A percentile compares a stretch with the other conserved stretches of the same genome.
Evolutionary conservation across 1,140 invertebrate genomes (phyloP).

Genomic region (Cyclina sinensis): DNA sequence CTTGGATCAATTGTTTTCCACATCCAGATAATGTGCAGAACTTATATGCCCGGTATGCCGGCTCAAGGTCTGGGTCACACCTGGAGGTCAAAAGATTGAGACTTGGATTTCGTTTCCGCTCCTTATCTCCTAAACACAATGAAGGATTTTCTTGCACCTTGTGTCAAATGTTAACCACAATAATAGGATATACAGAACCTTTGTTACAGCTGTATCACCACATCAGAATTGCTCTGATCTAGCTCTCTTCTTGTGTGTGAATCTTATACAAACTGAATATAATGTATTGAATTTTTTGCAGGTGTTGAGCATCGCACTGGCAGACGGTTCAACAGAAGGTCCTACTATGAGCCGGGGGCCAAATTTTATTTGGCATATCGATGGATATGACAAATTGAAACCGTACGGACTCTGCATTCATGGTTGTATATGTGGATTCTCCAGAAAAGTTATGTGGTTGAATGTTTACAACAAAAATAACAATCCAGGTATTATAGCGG

Average conservation of each 20-base stretch:
- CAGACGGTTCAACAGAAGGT: constrained; percentile 35
- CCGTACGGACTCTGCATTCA: background rate
- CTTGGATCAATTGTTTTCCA: too few species aligned
- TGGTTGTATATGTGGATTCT: too few species aligned
- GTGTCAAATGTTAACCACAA: too few species aligned
- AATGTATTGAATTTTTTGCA: too few species aligned
- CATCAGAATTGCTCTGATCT: constrained; percentile 17
- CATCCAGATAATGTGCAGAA: too few species aligned
- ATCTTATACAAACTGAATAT: too few species aligned
- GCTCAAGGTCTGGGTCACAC: background rate
- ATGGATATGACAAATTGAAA: constrained; percentile 17
- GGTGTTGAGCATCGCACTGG: constrained; percentile 32
- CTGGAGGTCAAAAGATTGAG: constrained; percentile 14
- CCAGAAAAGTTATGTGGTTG: too few species aligned
- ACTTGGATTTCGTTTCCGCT: constrained; percentile 12
- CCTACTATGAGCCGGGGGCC: constrained; percentile 13
- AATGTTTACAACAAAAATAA: constrained; percentile 38
- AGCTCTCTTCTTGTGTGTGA: constrained; percentile 30
- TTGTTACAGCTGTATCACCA: constrained; percentile 18
- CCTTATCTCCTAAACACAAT: too few species aligned
- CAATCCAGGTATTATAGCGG: constrained; percentile 9
- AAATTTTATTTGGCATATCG: constrained; percentile 41
- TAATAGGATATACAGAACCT: too few species aligned
- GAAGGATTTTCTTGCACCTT: constrained; percentile 5
- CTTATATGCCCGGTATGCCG: constrained; percentile 8